Evolutionary conservation across 92 coral and sea anemone species (phyloP).

Genomic region (Chrysogorgia sp.): DNA sequence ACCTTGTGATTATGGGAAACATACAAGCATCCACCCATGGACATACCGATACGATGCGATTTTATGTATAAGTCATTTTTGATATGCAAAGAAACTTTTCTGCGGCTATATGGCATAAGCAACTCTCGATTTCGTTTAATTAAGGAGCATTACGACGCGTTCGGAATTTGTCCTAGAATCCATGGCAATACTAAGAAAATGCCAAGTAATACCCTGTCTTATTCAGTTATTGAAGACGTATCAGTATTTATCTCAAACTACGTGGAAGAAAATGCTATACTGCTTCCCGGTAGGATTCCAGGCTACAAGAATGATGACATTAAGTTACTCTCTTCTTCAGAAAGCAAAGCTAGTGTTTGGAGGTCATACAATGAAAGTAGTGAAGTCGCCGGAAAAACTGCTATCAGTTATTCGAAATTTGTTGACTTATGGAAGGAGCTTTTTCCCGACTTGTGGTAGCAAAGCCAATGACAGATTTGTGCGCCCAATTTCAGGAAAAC

Average conservation of each 20-base stretch:
- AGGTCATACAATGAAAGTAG: constrained; percentile 23
- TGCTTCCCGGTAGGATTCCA: constrained; percentile 58
- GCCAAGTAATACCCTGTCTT: constrained; percentile 50
- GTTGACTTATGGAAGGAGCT: constrained; percentile 36
- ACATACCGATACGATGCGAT: constrained; percentile 44
- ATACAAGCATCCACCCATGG: constrained; percentile 59
- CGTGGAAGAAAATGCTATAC: constrained; percentile 58
- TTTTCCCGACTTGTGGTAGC: constrained; percentile 46
- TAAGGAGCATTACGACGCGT: too few species aligned
- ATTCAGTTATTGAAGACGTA: constrained; percentile 40
- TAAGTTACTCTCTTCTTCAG: constrained; percentile 33
- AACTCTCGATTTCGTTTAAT: constrained; percentile 59
- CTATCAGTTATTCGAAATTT: constrained; percentile 43
- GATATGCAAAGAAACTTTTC: constrained; percentile 63
- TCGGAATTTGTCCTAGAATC: constrained; percentile 41
- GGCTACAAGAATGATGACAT: constrained; percentile 59
- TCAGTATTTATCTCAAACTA: constrained; percentile 47
- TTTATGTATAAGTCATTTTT: constrained; percentile 42
- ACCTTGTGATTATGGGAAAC: constrained; percentile 61
- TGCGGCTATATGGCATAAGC: constrained; percentile 57
- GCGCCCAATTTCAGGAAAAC: constrained; percentile 48
- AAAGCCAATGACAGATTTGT: too few species aligned
- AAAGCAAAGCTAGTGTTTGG: constrained; percentile 56
- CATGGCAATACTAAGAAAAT: constrained; percentile 52
- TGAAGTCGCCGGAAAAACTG: constrained; percentile 30